Evolutionary conservation across 23 tunicate genomes (phyloP), one percentile per base, ranked within the genome.

Genomic region (Trididemnum miniatum): DNA sequence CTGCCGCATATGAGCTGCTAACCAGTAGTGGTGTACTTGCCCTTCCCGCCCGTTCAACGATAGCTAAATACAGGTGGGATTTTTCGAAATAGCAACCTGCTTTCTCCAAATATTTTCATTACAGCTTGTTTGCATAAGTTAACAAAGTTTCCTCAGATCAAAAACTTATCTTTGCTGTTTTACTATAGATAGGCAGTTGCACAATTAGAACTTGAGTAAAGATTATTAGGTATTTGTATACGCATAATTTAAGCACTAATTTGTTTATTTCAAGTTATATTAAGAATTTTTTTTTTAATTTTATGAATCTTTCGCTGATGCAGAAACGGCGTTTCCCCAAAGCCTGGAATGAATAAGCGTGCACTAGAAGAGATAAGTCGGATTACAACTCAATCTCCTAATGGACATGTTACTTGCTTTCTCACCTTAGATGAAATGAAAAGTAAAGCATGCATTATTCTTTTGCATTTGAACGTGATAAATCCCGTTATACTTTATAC

Each of bases 341-440:
- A 50, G 26, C 87, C 87, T 1, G 87, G 87, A 26, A 31, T 83
- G 0, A 83, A 38, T 62, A 2, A 32, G 33, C 28, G 7, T 1
- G 84, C 35, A 36, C 37, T 81, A 1, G 35, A 25, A 0, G 84
- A 81, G 27, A 65, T 81, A 59, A 57, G 31, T 1, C 65, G 54
- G 15, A 15, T 44, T 9, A 44, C 15, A 7, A 15, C 9, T 9
- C 9, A 44, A 44, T 7, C 9, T 75, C 30, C 38, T 7, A 2
- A 34, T 34, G 35, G 22, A 4, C 37, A 39, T 32, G 31, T 81
- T 35, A 51, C 71, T 1, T 50, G 57, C 9, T 81, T 34, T 31
- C 20, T 81, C 1, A 81, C 75, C 2, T 30, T 81, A 24, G 84
- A 81, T 65, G 84, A 81, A 38, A 81, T 81, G 84, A 81, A 81